A percentile compares a stretch with the other conserved stretches of the same genome.
These are phyloP conservation scores for Xestobium rufovillosum DNA, from an alignment of 2,888 invertebrate species.

Conservation along the genomic window DNA sequence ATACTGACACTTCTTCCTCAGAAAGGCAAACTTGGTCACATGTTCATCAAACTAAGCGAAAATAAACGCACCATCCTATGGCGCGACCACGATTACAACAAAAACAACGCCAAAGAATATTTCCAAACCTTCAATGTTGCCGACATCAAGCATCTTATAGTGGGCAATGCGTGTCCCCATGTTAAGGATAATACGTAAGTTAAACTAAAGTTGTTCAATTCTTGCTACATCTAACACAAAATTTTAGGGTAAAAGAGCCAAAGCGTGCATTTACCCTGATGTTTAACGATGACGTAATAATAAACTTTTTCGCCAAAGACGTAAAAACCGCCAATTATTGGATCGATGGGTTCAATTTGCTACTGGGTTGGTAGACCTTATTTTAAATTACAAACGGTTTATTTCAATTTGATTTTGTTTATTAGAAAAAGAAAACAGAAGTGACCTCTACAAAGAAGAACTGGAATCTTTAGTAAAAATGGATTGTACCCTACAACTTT, in stretches of 20 bases:
- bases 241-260: constrained; percentile 25
- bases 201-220: constrained; percentile 4
- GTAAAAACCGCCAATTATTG: constrained; percentile 33
- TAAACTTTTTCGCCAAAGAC: constrained; percentile 37
- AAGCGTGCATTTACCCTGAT: constrained; percentile 35
- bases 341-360: constrained; percentile 36
- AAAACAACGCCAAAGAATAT: constrained; percentile 11
- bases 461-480: constrained; percentile 34
- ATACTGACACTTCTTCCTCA: constrained; percentile 18
- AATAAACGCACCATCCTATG: constrained; percentile 27
- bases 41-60: constrained; percentile 27
- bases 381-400: constrained; percentile 7
- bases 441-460: constrained; percentile 33
- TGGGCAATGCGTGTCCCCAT: constrained; percentile 37
- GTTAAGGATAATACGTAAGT: constrained; percentile 32
- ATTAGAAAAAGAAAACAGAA: constrained; percentile 27
- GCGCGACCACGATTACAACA: constrained; percentile 23
- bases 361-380: constrained; percentile 29
- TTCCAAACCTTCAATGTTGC: constrained; percentile 17
- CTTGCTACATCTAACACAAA: constrained; percentile 21
- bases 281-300: constrained; percentile 29
- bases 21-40: constrained; percentile 26
- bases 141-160: constrained; percentile 35
- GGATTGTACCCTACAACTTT: constrained; percentile 36
- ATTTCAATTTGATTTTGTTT: constrained; percentile 5